These are phyloP conservation scores for Thaleichthys pacificus DNA, from an alignment of 2,797 vertebrate genomes.

Conservation along the genomic window DNA sequence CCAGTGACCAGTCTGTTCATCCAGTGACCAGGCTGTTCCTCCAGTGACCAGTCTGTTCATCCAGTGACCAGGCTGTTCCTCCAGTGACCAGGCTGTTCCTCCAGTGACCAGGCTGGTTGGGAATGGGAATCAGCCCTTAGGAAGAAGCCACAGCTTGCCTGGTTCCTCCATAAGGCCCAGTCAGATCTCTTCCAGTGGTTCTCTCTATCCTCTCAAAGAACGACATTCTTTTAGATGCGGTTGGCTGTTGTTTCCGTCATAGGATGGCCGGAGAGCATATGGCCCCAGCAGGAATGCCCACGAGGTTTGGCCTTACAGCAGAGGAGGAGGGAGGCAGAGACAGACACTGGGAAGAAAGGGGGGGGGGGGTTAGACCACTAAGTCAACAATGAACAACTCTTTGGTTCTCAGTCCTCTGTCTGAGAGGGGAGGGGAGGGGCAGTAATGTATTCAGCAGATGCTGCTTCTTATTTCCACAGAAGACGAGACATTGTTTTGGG, in stretches of 20 bases:
- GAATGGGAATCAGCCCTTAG: conserved; percentile 65
- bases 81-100: too few species aligned
- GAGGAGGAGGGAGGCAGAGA: too few species aligned
- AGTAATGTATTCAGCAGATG: conserved; percentile 8
- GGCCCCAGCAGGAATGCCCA: conserved; percentile 70
- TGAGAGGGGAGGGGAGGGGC: conserved; percentile 28
- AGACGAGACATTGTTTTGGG: too few species aligned
- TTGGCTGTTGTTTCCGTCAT: conserved; percentile 70
- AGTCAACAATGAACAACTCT: conserved; percentile 48
- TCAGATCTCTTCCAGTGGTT: conserved; percentile 65
- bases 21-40: too few species aligned
- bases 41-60: too few species aligned
- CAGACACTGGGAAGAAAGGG: conserved; percentile 12
- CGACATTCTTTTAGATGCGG: conserved; percentile 71
- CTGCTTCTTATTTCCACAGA: too few species aligned
- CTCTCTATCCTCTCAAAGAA: conserved; percentile 64
- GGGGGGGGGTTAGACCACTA: conserved; percentile 52
- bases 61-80: too few species aligned
- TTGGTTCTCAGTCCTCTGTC: conserved; percentile 33
- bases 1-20: too few species aligned
- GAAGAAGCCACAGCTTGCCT: conserved; percentile 69
- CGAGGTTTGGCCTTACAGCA: conserved; percentile 35
- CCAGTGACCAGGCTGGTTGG: conserved; percentile 29
- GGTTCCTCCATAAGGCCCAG: conserved; percentile 73
- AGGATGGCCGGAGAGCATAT: conserved; percentile 65